A percentile compares a stretch with the other conserved stretches of the same genome.
These are phyloP conservation scores for Mesembrinibis cayennensis DNA, from an alignment of 2,113 vertebrate genomes.

Conservation along the genomic window DNA sequence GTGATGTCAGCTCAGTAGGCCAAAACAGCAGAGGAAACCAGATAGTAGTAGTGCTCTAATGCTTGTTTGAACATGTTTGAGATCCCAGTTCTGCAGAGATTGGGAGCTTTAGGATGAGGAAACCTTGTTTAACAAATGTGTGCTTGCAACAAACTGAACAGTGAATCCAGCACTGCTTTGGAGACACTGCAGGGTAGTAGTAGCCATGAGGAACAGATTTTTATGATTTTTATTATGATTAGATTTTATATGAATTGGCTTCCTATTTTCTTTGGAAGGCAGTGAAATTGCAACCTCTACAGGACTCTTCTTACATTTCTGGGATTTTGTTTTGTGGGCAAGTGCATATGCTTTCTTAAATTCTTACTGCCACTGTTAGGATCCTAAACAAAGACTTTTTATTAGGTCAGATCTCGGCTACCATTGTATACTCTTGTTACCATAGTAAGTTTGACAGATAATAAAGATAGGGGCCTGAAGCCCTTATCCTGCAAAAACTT, in stretches of 20 bases:
- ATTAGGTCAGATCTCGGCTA: neutral
- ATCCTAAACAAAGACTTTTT: neutral
- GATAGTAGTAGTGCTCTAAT: neutral
- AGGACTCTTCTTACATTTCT: neutral
- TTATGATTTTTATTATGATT: neutral
- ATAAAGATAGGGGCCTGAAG: neutral
- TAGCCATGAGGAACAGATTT: neutral
- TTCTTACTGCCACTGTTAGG: neutral
- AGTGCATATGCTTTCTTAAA: neutral
- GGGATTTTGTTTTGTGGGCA: neutral
- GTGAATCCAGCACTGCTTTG: neutral
- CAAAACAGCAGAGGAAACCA: neutral
- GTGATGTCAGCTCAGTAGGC: neutral
- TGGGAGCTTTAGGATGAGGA: neutral
- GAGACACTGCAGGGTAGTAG: neutral
- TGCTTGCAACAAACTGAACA: neutral
- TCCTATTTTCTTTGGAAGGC: neutral
- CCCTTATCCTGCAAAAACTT: neutral
- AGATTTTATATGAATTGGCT: neutral
- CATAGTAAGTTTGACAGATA: neutral
- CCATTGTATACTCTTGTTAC: neutral
- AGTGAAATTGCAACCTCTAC: neutral
- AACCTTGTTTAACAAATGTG: neutral
- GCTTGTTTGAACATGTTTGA: neutral
- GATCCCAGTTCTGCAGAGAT: neutral